Percentiles rank a stretch among this genome's conserved stretches.
These are phyloP conservation scores for Nerophis ophidion DNA, from an alignment of 2,113 vertebrate species.

Conservation along the genomic window DNA sequence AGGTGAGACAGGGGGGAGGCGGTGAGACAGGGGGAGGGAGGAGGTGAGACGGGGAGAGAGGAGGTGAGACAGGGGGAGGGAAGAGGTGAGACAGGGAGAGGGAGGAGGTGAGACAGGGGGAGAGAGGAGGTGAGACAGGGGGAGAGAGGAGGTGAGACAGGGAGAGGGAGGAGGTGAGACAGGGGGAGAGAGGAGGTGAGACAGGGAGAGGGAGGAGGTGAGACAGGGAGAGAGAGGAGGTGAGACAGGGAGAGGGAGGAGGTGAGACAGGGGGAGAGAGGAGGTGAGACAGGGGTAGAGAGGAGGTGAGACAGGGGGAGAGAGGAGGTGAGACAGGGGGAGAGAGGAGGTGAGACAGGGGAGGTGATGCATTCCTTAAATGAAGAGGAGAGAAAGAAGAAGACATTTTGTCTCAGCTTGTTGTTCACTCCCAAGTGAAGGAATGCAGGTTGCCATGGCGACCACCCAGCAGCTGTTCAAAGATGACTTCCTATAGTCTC, in stretches of 20 bases:
- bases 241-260: too few species aligned
- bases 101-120: not conserved
- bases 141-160: not conserved
- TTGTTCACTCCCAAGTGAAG: not conserved
- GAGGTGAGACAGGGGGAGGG: not conserved
- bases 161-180: not conserved
- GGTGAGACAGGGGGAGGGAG: not conserved
- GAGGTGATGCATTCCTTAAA: not conserved
- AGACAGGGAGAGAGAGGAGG: too few species aligned
- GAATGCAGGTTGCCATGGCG: slow-evolving; percentile 7
- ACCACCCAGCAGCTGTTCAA: not conserved
- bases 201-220: too few species aligned
- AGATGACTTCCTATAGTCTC: not conserved
- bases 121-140: not conserved
- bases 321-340: not conserved
- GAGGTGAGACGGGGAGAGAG: not conserved
- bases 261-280: not conserved
- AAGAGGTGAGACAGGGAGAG: not conserved
- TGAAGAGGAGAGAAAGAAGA: not conserved
- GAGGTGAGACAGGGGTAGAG: not conserved
- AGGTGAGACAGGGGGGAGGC: too few species aligned
- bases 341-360: not conserved
- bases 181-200: not conserved
- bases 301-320: not conserved
- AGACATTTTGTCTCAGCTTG: not conserved